Evolutionary conservation across 1,140 invertebrate genomes (phyloP).

Genomic region (Bombus sylvicola): DNA sequence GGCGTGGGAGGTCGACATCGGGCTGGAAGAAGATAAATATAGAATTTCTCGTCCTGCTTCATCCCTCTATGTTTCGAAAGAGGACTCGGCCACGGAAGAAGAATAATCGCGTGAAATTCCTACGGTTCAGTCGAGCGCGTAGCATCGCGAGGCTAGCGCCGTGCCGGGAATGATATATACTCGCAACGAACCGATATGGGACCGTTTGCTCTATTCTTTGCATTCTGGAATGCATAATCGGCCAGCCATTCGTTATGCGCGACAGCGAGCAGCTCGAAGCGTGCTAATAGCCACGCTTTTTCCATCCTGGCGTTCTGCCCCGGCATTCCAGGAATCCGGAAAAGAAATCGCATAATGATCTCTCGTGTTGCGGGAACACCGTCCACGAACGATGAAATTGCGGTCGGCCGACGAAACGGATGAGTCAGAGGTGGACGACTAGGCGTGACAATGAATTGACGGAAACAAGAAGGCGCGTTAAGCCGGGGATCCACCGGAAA

Average conservation of each 20-base stretch:
- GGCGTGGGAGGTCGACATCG: constrained; percentile 40
- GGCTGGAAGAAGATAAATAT: not conserved
- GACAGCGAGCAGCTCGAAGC: constrained; percentile 43
- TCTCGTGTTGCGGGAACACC: not conserved
- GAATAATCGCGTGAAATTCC: constrained; percentile 65
- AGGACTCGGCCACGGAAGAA: constrained; percentile 44
- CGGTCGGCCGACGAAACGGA: not conserved
- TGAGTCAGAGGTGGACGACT: not conserved
- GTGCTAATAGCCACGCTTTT: constrained; percentile 48
- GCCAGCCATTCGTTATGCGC: constrained; percentile 47
- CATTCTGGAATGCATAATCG: constrained; percentile 55
- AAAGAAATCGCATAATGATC: constrained; percentile 44
- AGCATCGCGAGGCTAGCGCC: constrained; percentile 11
- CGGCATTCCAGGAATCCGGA: constrained; percentile 36
- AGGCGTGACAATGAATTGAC: constrained; percentile 8
- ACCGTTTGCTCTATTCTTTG: constrained; percentile 18
- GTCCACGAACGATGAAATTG: not conserved
- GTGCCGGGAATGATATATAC: constrained; percentile 24
- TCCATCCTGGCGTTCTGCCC: not conserved
- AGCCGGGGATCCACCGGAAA: too few relatives aligned
- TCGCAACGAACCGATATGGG: constrained; percentile 31
- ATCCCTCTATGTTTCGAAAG: not conserved
- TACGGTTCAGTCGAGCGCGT: constrained; percentile 54
- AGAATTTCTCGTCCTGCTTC: not conserved
- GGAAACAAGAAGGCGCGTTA: not conserved